Conservation (phyloP, 2,113 vertebrate species). For the Clinocottus analis region DNA sequence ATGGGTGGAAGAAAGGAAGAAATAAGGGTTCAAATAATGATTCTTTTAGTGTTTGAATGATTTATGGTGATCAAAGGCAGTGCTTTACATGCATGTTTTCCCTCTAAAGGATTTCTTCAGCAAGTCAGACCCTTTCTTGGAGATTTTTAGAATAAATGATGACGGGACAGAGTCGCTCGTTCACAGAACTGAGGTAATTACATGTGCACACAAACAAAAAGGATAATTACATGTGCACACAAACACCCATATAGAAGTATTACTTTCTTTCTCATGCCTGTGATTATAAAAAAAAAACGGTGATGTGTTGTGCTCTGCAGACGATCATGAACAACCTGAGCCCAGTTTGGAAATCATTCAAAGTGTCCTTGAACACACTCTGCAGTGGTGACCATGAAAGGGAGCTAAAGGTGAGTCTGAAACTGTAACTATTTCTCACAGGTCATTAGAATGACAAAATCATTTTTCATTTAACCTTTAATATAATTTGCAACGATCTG, state of each 20-base stretch:
- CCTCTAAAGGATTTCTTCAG: constrained; percentile 97
- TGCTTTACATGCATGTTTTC: constrained; percentile 45
- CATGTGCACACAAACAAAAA: neutral
- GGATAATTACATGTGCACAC: constrained; percentile 60
- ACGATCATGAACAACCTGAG: constrained; percentile 99
- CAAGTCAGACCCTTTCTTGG: constrained; percentile 98
- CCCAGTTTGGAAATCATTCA: constrained; percentile 97
- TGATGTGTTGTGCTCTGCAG: constrained; percentile 72
- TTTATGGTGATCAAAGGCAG: constrained; percentile 61
- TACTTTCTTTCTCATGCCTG: neutral
- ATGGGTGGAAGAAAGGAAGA: constrained; percentile 34
- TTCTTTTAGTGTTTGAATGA: constrained; percentile 58
- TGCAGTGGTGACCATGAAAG: constrained; percentile 93
- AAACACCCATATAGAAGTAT: neutral
- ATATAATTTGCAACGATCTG: neutral
- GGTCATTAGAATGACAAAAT: neutral
- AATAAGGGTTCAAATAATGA: constrained; percentile 50
- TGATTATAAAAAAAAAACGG: constrained; percentile 9
- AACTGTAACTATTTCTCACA: no score
- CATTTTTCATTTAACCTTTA: constrained; percentile 18
- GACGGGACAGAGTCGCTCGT: constrained; percentile 97
- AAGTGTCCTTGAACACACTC: constrained; percentile 97
- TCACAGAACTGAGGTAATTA: constrained; percentile 94
- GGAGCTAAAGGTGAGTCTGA: constrained; percentile 81
- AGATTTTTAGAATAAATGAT: constrained; percentile 97